A percentile compares a stretch with the other conserved stretches of the same genome.
phyloP scores from a whole-genome alignment of 2,797 vertebrate genomes.

The Buceros bicornis region DNA sequence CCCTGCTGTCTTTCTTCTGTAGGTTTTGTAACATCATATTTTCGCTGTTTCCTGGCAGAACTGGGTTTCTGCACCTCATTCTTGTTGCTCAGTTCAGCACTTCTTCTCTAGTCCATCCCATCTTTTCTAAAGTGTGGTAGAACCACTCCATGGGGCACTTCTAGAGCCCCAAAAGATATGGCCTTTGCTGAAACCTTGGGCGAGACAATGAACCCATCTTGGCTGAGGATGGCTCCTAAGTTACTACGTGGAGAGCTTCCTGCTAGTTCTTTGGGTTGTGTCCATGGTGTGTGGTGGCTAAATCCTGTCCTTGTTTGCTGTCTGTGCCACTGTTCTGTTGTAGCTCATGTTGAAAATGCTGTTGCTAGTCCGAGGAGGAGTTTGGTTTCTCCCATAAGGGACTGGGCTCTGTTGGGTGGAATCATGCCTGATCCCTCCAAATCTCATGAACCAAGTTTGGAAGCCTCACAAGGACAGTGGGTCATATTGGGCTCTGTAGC shows the following conservation, averaged over 20 bases:
- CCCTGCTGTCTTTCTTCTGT: neutral
- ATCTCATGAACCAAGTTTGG: neutral
- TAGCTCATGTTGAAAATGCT: neutral
- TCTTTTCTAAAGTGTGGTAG: neutral
- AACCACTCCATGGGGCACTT: neutral
- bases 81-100: neutral
- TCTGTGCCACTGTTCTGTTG: neutral
- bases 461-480: neutral
- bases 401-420: neutral
- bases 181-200: neutral
- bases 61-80: conserved; percentile 28
- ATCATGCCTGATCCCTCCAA: neutral
- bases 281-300: neutral
- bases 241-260: neutral
- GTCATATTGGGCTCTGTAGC: neutral
- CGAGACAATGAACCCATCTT: neutral
- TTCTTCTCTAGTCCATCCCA: neutral
- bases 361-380: neutral
- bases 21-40: neutral
- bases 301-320: neutral
- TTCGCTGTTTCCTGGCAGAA: conserved; percentile 34
- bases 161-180: neutral
- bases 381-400: neutral
- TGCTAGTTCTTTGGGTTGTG: neutral
- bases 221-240: neutral